A percentile compares a stretch with the other conserved stretches of the same genome.
Evolutionary conservation across 2,113 vertebrate species (phyloP).

Genomic region (Piprites chloris): DNA sequence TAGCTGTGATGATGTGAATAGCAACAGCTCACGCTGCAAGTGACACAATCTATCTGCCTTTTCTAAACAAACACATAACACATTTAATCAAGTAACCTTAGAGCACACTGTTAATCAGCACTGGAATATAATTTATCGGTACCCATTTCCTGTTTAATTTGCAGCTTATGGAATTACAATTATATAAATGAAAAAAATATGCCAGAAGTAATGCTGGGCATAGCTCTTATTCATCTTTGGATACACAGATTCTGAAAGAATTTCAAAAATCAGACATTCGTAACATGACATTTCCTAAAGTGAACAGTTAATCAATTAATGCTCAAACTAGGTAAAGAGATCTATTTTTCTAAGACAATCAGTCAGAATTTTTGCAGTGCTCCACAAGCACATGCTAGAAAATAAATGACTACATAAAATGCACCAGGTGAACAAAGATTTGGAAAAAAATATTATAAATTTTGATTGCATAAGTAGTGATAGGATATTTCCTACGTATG

Average conservation of each 20-base stretch:
- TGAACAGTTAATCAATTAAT: background rate
- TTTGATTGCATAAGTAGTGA: background rate
- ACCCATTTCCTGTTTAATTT: background rate
- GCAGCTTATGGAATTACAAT: background rate
- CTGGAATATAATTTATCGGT: background rate
- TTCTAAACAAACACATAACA: background rate
- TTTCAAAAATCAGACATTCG: background rate
- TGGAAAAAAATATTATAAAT: background rate
- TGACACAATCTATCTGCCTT: background rate
- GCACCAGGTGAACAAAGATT: background rate
- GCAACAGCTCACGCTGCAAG: background rate
- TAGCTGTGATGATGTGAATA: background rate
- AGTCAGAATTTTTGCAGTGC: background rate
- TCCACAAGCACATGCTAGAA: background rate
- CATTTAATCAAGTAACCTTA: background rate
- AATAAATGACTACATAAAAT: background rate
- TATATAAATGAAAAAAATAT: background rate
- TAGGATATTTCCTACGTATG: background rate
- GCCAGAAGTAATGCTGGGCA: background rate
- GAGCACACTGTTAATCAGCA: background rate
- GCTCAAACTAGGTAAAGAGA: background rate
- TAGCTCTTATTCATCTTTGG: background rate
- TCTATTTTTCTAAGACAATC: background rate
- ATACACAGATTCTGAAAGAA: background rate
- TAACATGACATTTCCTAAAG: background rate